These are phyloP conservation scores for Sinosuthora webbiana DNA, from an alignment of 2,113 vertebrate species.

Conservation along the genomic window DNA sequence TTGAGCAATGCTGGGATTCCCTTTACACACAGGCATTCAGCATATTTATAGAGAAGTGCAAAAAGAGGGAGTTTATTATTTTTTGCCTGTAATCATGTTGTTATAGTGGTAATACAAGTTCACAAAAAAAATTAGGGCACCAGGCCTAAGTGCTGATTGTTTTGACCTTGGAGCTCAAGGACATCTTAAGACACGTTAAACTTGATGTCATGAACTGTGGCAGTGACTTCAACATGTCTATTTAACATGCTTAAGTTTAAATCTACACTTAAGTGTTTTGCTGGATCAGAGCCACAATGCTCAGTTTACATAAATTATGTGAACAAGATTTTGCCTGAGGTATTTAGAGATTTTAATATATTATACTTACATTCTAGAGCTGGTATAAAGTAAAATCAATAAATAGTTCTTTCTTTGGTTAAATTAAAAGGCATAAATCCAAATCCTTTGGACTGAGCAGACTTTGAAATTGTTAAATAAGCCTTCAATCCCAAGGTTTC, in stretches of 20 bases:
- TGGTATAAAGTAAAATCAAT: constrained; percentile 28
- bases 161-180: neutral
- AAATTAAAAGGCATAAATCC: constrained; percentile 39
- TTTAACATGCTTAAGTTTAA: constrained; percentile 10
- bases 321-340: constrained; percentile 33
- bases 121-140: neutral
- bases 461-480: neutral
- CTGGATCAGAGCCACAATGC: neutral
- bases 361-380: neutral
- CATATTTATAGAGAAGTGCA: neutral
- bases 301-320: neutral
- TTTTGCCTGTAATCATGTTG: neutral
- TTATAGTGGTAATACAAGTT: neutral
- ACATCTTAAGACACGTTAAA: neutral
- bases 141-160: neutral
- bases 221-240: neutral
- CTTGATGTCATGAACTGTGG: neutral
- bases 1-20: neutral
- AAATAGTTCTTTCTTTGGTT: neutral
- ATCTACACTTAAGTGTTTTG: neutral
- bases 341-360: constrained; percentile 15
- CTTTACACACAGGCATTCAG: neutral
- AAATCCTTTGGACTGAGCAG: neutral
- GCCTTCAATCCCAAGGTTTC: neutral
- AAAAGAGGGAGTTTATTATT: neutral